A percentile compares a stretch with the other conserved stretches of the same genome.
Conservation (phyloP, 2,113 vertebrate genomes). For the Ifrita kowaldi region DNA sequence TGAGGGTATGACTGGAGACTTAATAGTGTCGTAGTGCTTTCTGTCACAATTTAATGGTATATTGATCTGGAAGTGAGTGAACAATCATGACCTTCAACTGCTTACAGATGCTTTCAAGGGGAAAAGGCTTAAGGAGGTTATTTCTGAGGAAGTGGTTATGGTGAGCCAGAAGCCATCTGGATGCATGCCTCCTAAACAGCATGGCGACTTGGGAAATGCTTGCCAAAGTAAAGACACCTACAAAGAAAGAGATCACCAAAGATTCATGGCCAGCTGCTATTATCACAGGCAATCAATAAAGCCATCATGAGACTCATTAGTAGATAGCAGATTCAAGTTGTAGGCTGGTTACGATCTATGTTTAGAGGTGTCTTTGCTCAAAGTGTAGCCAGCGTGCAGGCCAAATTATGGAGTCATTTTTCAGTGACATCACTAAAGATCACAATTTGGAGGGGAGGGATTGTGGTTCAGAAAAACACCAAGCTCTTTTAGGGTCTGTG, state of each 20-base stretch:
- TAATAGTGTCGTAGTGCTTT: constrained; percentile 70
- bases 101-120: constrained; percentile 66
- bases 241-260: constrained; percentile 20
- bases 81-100: constrained; percentile 72
- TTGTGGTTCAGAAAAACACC: background rate
- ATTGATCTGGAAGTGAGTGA: constrained; percentile 73
- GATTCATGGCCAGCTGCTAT: constrained; percentile 17
- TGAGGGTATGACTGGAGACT: constrained; percentile 61
- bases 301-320: constrained; percentile 54
- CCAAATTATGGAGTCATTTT: background rate
- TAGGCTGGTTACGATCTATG: background rate
- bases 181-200: background rate
- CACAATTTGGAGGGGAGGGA: background rate
- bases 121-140: constrained; percentile 64
- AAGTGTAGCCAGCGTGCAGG: background rate
- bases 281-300: constrained; percentile 63
- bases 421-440: background rate
- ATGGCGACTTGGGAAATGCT: constrained; percentile 13
- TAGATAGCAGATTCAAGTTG: background rate
- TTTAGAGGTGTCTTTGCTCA: background rate
- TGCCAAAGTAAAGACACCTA: constrained; percentile 8
- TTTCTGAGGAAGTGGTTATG: constrained; percentile 7
- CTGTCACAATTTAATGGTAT: constrained; percentile 74
- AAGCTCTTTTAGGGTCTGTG: background rate
- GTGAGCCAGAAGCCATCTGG: constrained; percentile 1